Base-by-base conservation (phyloP, 2,797 vertebrate species). In the Sebastes iracundus region DNA sequence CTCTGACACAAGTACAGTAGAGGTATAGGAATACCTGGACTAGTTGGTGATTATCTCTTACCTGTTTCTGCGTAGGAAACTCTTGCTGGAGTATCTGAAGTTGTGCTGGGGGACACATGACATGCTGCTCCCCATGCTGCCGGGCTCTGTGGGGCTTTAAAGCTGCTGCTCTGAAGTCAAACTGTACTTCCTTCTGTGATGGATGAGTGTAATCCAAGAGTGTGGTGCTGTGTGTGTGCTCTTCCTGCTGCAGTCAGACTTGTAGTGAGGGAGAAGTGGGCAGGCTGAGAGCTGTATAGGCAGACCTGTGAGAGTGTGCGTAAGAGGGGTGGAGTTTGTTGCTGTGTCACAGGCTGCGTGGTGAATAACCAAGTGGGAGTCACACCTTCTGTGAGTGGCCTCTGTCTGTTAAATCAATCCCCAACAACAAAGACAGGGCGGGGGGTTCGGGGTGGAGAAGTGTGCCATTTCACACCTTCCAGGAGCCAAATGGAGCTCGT, bases 61-160 rank as follows among this genome's bases (percentile, higher is more conserved):
- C 96, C 96, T 97, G 95, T 97, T 97, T 72, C 96, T 91, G 60
- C 96, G 95, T 16, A 97, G 95, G 85, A 96, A 97, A 66, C 94
- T 96, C 90, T 97, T 97, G 91, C 96, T 94, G 82, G 96, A 97
- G 86, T 93, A 96, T 72, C 93, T 95, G 80, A 96, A 94, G 88
- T 96, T 96, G 90, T 96, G 94, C 61, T 96, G 95, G 84, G 96
- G 96, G 76, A 96, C 94, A 86, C 96, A 97, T 88, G 96, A 97
- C 93, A 96, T 93, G 87, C 94, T 95, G 90, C 93, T 96, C 95
- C 96, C 96, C 96, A 97, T 97, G 87, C 46, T 95, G 91, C 81
- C 18, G 7, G 5, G 9, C 23, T 83, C 20, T 87, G 78, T 68
- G 32, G 67, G 67, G 80, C 61, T 86, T 49, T 81, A 55, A 42